phyloP scores from a whole-genome alignment of 2,113 vertebrate species.

The Oncorhynchus tshawytscha region DNA sequence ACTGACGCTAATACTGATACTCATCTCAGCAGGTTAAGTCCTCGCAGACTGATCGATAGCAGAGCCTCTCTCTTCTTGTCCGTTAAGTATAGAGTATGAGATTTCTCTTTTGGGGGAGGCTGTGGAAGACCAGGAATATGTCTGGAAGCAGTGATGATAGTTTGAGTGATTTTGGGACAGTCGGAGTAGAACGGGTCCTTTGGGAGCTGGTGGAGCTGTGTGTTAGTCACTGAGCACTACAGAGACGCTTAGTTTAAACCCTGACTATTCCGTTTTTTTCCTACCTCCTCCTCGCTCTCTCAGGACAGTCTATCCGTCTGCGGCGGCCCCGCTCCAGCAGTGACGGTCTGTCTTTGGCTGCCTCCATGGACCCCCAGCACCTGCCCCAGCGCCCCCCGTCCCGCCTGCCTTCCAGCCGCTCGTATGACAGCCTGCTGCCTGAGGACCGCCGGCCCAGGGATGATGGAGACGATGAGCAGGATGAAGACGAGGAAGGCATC shows the following conservation, averaged over 20 bases:
- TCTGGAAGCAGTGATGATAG: neutral
- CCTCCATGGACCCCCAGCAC: constrained; percentile 57
- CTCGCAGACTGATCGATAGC: neutral
- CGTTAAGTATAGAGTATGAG: neutral
- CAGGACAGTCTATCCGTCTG: constrained; percentile 60
- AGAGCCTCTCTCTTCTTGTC: neutral
- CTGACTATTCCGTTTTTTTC: too few relatives aligned
- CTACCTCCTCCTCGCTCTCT: constrained; percentile 15
- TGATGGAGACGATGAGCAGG: constrained; percentile 40
- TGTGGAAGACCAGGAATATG: neutral
- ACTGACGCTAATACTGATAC: neutral
- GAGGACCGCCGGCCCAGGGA: constrained; percentile 29
- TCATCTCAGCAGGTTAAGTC: neutral
- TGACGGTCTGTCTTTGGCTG: constrained; percentile 69
- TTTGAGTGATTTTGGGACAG: neutral
- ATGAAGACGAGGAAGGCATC: constrained; percentile 52
- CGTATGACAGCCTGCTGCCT: constrained; percentile 61
- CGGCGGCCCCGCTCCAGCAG: constrained; percentile 78
- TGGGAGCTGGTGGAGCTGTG: too few relatives aligned
- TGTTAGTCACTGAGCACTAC: too few relatives aligned
- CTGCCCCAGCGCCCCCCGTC: constrained; percentile 27
- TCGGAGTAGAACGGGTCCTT: too few relatives aligned
- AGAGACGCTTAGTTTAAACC: too few relatives aligned
- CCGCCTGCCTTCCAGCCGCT: constrained; percentile 42
- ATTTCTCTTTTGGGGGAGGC: neutral